A percentile compares a stretch with the other conserved stretches of the same genome.
Conservation (phyloP, 2,797 vertebrate genomes). For the Morelia viridis region DNA sequence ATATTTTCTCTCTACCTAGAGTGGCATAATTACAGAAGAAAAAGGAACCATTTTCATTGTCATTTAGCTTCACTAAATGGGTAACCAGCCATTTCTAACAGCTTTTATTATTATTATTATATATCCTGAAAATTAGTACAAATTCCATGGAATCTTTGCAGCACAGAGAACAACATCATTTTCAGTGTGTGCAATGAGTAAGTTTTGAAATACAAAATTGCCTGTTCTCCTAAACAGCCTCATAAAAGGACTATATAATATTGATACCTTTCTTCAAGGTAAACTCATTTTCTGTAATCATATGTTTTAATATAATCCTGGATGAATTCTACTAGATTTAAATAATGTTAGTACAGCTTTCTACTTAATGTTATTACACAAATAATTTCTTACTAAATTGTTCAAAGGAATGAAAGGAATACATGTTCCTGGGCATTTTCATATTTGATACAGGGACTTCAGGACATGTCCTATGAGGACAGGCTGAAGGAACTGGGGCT, state of each 20-base stretch:
- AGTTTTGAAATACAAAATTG: background rate
- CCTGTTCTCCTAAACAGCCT: background rate
- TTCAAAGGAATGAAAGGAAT: background rate
- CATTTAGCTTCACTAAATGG: background rate
- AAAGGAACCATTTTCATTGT: background rate
- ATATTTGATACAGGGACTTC: no score
- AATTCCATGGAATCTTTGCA: background rate
- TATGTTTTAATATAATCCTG: background rate
- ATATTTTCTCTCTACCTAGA: background rate
- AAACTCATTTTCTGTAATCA: background rate
- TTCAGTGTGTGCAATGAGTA: background rate
- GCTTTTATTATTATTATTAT: background rate
- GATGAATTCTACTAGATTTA: background rate
- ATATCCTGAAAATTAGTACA: background rate
- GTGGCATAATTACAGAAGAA: background rate
- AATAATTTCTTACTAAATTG: background rate
- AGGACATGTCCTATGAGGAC: no score
- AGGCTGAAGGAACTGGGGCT: no score
- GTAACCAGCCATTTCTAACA: constrained; percentile 5
- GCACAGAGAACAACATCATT: background rate
- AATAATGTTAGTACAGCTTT: background rate
- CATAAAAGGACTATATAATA: background rate
- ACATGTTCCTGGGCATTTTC: background rate
- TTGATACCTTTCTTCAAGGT: background rate
- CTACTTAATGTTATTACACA: background rate